Base-by-base conservation (phyloP, 2,797 vertebrate species). In the Heteromormyrus szaboi region DNA sequence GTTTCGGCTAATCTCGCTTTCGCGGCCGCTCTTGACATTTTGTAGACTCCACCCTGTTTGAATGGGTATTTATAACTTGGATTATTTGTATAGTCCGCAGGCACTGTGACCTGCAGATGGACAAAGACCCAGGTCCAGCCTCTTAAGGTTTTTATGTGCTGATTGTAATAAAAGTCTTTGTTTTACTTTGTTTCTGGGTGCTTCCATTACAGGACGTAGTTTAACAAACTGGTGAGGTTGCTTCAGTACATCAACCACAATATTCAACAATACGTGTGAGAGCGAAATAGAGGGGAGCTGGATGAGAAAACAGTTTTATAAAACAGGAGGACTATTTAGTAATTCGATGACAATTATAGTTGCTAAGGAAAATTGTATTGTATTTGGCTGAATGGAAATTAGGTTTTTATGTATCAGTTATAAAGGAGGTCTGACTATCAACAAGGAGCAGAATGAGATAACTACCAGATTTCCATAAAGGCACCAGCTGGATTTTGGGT, bases 41-140 rank as follows among this genome's bases (percentile, higher is more conserved):
- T 89, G 84, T 62, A 86, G 33, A 86, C 11, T 9, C 29, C n/a
- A 12, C 8, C 41, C 44, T 22, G 17, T 87, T 46, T 68, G 37
- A 5, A 44, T 9, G 19, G 48, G 19, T 85, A 51, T 89, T 89
- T 56, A 86, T 86, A 89, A 89, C 41, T 51, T 17, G 37, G 29
- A 86, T 76, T 50, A 25, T 86, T 48, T 56, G 8, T 14, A 41
- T 4, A 59, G 53, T 56, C 7, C 41, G 9, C 41, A 86, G 29
- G 33, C 62, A 72, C 83, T 72, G 83, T 86, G 81, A 88, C 19
- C 14, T 25, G 72, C 22, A 59, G 76, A 53, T 37, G 48, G 48
- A 56, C 29, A 53, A 17, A 12, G 65, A 33, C 65, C 29, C 76
- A 53, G 3, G 17, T 51, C 53, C 54, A 8, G 5, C 25, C 88